A percentile compares a stretch with the other conserved stretches of the same genome.
Conservation (phyloP, 1,140 invertebrate species). For the Chionoecetes opilio region DNA sequence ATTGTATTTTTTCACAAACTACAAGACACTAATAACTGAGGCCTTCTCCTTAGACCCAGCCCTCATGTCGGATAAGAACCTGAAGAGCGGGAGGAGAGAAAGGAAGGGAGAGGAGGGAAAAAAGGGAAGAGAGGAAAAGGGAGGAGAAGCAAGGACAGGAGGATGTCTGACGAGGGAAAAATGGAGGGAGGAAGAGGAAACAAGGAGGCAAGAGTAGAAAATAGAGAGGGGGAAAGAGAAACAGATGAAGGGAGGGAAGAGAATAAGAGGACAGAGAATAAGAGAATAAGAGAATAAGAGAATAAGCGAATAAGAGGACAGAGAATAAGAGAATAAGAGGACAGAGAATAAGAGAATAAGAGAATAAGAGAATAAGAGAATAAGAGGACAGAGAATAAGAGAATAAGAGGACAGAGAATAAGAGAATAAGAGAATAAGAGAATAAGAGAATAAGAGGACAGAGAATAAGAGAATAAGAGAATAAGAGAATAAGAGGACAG, state of each 20-base stretch:
- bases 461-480: too few relatives aligned
- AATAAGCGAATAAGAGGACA: background rate
- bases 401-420: too few relatives aligned
- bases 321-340: background rate
- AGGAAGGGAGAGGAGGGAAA: background rate
- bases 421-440: background rate
- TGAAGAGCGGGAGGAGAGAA: background rate
- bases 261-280: background rate
- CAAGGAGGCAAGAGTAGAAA: conserved; percentile 6
- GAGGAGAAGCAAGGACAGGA: background rate
- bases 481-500: too few relatives aligned
- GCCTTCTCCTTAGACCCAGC: background rate
- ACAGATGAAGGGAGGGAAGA: conserved; percentile 21
- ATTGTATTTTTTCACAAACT: background rate
- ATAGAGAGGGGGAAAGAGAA: conserved; percentile 40
- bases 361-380: background rate
- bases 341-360: background rate
- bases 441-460: too few relatives aligned
- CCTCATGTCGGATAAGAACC: background rate
- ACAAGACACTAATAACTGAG: background rate
- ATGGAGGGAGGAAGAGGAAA: conserved; percentile 13
- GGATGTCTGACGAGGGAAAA: background rate
- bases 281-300: background rate
- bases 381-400: too few relatives aligned
- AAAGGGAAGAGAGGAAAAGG: background rate